Evolutionary conservation across 2,888 invertebrate genomes (phyloP).

Genomic region (Mactromeris polynyma): DNA sequence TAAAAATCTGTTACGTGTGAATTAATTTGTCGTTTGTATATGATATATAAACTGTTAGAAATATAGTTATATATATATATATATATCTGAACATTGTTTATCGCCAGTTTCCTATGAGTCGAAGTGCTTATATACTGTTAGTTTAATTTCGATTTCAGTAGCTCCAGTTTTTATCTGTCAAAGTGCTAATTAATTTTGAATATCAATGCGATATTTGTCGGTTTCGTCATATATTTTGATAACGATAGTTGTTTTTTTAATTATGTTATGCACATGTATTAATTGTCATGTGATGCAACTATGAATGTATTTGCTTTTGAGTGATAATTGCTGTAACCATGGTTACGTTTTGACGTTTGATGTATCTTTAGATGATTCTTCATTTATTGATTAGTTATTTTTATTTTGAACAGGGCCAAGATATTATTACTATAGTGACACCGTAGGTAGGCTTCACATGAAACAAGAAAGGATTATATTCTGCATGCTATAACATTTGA

Average conservation of each 20-base stretch:
- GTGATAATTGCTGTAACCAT: not conserved
- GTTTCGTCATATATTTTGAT: not conserved
- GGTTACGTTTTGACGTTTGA: not conserved
- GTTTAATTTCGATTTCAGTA: not conserved
- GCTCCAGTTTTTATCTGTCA: not conserved
- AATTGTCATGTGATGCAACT: not conserved
- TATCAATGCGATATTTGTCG: not conserved
- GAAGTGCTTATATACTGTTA: not conserved
- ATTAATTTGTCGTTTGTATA: too few relatives aligned
- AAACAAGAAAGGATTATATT: not conserved
- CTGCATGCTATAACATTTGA: not conserved
- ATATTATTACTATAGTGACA: constrained; percentile 53
- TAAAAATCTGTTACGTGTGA: too few relatives aligned
- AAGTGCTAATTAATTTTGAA: not conserved
- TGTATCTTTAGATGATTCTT: not conserved
- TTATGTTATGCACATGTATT: not conserved
- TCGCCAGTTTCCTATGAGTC: not conserved
- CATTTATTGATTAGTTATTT: constrained; percentile 13
- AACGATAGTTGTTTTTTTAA: not conserved
- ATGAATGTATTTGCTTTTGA: not conserved
- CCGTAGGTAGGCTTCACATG: constrained; percentile 46
- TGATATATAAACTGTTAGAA: too few relatives aligned
- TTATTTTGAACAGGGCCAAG: constrained; percentile 52
- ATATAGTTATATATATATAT: too few relatives aligned
- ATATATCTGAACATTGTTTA: too few relatives aligned